Base-by-base conservation (phyloP, 2,888 invertebrate species). In the Acleris cristana region DNA sequence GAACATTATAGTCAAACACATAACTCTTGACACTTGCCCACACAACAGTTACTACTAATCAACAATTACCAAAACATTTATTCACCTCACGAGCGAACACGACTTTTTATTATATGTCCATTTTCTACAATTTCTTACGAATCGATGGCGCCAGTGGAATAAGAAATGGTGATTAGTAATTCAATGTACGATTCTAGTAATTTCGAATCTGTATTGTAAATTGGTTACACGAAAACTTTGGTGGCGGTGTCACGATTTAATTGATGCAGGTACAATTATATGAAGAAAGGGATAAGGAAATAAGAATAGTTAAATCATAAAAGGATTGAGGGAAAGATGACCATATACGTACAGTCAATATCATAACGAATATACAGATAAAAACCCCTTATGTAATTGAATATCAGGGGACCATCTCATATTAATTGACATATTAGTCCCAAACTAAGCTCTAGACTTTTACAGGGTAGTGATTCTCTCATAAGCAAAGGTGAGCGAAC, bases 201-300 rank as follows among this genome's bases (percentile, higher is more conserved):
- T 74, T 73, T 74, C 74, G 71, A 73, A 75, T 75, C 72, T 72
- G 70, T 69, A 70, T 72, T 71, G 70, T 65, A 48, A 71, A 70
- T 55, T 59, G 66, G 48, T 34, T 30, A 67, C 66, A 64, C 67
- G 21, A 34, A 62, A 64, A 69, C 52, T 69, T 14, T 61, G 62
- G 59, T 70, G 59, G 21, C 12, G 21, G 2, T 7, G 48, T 48
- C 7, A n/a, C 48, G 18, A 48, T n/a, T 3, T 16, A 8, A 18
- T 16, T 48, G 16, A 45, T n/a, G 3, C 2, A 10, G 30, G 30
- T 8, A 30, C 30, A 30, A 26, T 30, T 8, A 30, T 30, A 10
- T 30, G 2, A 30, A 30, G 30, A 30, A 23, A 30, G 30, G 8
- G 30, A 30, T 30, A 30, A 6, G 26, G 6, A 26, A 26, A 6